Conservation (phyloP, 2,797 vertebrate genomes). For the Gadopsis marmoratus region DNA sequence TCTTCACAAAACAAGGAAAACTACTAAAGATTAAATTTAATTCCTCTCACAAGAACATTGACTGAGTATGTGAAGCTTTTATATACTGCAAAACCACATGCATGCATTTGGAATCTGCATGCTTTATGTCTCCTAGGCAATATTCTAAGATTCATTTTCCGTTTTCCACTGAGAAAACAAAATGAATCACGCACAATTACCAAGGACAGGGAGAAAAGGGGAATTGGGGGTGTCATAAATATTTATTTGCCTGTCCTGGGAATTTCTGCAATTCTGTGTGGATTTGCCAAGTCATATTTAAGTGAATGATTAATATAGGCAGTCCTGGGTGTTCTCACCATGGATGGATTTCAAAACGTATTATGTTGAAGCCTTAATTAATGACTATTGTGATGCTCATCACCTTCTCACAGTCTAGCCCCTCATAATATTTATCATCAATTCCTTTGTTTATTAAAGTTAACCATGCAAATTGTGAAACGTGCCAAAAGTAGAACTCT, state of each 20-base stretch:
- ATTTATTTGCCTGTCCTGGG: constrained; percentile 84
- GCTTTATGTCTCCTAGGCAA: constrained; percentile 76
- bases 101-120: constrained; percentile 70
- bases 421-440: constrained; percentile 18
- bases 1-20: constrained; percentile 47
- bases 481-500: constrained; percentile 14
- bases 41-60: constrained; percentile 46
- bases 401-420: neutral
- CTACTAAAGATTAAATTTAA: constrained; percentile 59
- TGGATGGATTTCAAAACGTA: neutral
- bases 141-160: constrained; percentile 85
- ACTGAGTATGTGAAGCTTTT: constrained; percentile 62
- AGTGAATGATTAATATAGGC: constrained; percentile 85
- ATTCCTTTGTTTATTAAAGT: constrained; percentile 30
- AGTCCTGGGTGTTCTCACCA: constrained; percentile 64
- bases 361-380: constrained; percentile 7
- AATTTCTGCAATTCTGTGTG: constrained; percentile 85
- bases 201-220: constrained; percentile 77
- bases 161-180: constrained; percentile 81
- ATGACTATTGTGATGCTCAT: neutral
- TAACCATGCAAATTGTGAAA: constrained; percentile 26
- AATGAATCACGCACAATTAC: constrained; percentile 86
- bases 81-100: constrained; percentile 53
- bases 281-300: constrained; percentile 86
- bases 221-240: constrained; percentile 84